phyloP scores from a whole-genome alignment of 1,140 invertebrate species.

The Halictus rubicundus region DNA sequence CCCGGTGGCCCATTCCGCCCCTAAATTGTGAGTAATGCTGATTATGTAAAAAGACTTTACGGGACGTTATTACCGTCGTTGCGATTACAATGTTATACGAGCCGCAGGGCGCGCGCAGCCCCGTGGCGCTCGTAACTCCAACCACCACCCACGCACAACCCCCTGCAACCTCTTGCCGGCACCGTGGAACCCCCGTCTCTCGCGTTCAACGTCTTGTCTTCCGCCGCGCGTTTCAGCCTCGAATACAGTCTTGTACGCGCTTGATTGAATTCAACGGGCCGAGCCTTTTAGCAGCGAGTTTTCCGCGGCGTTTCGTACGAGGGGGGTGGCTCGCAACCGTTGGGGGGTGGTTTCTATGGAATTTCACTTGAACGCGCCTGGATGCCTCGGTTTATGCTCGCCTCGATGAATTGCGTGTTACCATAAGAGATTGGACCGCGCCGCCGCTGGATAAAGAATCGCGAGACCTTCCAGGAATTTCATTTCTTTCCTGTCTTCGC shows the following conservation, averaged over 20 bases:
- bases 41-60: slow-evolving; percentile 73
- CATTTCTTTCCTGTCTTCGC: too few relatives aligned
- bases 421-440: too few relatives aligned
- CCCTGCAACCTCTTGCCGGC: neutral
- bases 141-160: slow-evolving; percentile 13
- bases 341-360: neutral
- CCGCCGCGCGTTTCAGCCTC: slow-evolving; percentile 5
- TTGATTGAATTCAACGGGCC: neutral
- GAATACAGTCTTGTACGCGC: neutral
- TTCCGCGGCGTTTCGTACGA: neutral
- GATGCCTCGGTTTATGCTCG: too few relatives aligned
- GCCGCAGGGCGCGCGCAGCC: slow-evolving; percentile 52
- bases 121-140: slow-evolving; percentile 64
- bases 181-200: neutral
- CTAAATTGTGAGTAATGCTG: slow-evolving; percentile 71
- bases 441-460: too few relatives aligned
- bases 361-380: neutral
- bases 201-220: slow-evolving; percentile 18
- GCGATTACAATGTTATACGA: slow-evolving; percentile 70
- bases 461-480: too few relatives aligned
- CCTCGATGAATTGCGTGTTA: too few relatives aligned
- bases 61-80: slow-evolving; percentile 70
- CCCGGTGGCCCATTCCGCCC: slow-evolving; percentile 57
- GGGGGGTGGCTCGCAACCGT: too few relatives aligned
- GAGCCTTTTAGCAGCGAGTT: neutral